These are phyloP conservation scores for Candoia aspera DNA, from an alignment of 2,113 vertebrate genomes.

Conservation along the genomic window DNA sequence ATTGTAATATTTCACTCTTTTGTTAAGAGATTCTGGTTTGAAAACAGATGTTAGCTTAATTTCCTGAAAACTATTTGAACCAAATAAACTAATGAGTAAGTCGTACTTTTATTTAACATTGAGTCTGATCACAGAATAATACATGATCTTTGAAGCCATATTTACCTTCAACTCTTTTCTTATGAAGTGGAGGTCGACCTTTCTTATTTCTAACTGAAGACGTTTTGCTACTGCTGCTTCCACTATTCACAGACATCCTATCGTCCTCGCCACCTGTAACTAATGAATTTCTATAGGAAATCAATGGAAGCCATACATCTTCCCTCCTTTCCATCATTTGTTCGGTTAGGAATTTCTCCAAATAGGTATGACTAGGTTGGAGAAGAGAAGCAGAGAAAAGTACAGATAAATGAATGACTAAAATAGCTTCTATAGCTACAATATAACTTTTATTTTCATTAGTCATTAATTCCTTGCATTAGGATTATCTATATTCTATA, in stretches of 20 bases:
- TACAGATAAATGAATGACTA: conserved; percentile 3
- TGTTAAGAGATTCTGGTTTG: not conserved
- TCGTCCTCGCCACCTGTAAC: conserved; percentile 95
- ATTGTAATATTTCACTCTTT: not conserved
- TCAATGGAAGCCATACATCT: conserved; percentile 97
- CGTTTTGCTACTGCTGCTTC: conserved; percentile 93
- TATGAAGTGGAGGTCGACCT: conserved; percentile 91
- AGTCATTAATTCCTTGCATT: not conserved
- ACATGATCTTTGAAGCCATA: not conserved
- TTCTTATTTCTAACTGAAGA: conserved; percentile 97
- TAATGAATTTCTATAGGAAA: conserved; percentile 96
- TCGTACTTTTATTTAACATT: not conserved
- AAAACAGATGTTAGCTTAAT: not conserved
- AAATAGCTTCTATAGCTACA: conserved; percentile 21
- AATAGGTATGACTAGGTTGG: conserved; percentile 86
- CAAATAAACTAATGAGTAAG: not conserved
- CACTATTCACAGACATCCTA: conserved; percentile 95
- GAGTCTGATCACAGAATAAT: not conserved
- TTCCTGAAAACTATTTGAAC: not conserved
- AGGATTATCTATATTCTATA: not conserved
- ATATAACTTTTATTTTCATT: conserved; percentile 14
- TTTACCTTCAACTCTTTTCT: conserved; percentile 94
- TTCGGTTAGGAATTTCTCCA: conserved; percentile 97
- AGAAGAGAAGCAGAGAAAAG: not conserved
- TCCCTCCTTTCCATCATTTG: conserved; percentile 98